Evolutionary conservation across 1,140 invertebrate genomes (phyloP).

Genomic region (Rhyacophila brunnea): DNA sequence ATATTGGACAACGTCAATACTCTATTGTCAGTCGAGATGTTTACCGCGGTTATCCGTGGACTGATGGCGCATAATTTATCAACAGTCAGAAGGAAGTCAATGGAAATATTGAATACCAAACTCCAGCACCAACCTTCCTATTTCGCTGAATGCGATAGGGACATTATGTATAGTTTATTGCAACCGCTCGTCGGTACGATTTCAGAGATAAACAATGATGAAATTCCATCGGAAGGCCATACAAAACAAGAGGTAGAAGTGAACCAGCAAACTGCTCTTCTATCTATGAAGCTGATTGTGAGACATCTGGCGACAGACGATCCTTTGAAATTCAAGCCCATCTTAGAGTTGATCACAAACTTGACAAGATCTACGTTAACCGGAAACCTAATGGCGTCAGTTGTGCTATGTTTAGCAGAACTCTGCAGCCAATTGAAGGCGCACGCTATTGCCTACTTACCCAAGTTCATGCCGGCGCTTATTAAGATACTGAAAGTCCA

Average conservation of each 20-base stretch:
- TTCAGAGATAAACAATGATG: slow-evolving; percentile 45
- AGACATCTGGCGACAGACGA: slow-evolving; percentile 64
- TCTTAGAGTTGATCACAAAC: slow-evolving; percentile 63
- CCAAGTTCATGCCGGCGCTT: slow-evolving; percentile 77
- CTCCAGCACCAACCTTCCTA: slow-evolving; percentile 67
- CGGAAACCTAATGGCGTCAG: slow-evolving; percentile 69
- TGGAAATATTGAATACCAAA: slow-evolving; percentile 81
- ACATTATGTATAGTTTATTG: slow-evolving; percentile 58
- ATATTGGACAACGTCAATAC: slow-evolving; percentile 74
- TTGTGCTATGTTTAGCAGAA: slow-evolving; percentile 80
- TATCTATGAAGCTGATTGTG: slow-evolving; percentile 78
- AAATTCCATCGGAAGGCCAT: slow-evolving; percentile 42
- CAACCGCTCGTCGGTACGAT: slow-evolving; percentile 64
- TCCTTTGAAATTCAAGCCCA: slow-evolving; percentile 63
- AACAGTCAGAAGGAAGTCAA: slow-evolving; percentile 72
- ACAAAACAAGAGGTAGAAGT: slow-evolving; percentile 58
- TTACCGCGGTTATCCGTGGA: slow-evolving; percentile 71
- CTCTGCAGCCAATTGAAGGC: slow-evolving; percentile 70
- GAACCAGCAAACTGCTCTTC: slow-evolving; percentile 76
- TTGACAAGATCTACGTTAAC: slow-evolving; percentile 61
- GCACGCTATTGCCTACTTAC: slow-evolving; percentile 68
- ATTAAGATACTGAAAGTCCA: slow-evolving; percentile 60
- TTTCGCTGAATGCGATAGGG: slow-evolving; percentile 51
- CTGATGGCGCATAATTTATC: slow-evolving; percentile 68
- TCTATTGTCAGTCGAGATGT: slow-evolving; percentile 72